A percentile compares a stretch with the other conserved stretches of the same genome.
These are phyloP conservation scores for Meles meles DNA, from an alignment of 2,113 vertebrate genomes.

Conservation along the genomic window DNA sequence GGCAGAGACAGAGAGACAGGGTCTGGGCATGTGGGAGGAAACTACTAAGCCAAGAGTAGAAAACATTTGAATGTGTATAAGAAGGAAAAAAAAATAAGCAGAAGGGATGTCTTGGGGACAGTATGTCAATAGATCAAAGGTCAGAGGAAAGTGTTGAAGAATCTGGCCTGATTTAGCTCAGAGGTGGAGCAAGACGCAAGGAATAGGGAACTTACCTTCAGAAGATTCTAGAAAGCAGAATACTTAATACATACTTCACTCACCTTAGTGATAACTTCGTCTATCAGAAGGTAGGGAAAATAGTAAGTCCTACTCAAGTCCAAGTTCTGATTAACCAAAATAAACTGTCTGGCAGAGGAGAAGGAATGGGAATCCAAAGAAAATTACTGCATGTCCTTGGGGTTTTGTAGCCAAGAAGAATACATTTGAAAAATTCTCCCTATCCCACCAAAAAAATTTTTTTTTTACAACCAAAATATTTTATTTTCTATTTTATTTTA, in stretches of 20 bases:
- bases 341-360: neutral
- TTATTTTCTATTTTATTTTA: neutral
- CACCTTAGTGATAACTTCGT: too few relatives aligned
- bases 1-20: neutral
- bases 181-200: neutral
- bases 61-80: neutral
- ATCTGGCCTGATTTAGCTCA: neutral
- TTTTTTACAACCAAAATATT: neutral
- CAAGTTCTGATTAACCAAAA: neutral
- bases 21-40: neutral
- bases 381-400: neutral
- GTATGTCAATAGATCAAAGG: neutral
- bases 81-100: neutral
- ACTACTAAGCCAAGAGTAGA: neutral
- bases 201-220: neutral
- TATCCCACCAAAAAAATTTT: too few relatives aligned
- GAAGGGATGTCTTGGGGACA: too few relatives aligned
- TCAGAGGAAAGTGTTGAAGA: neutral
- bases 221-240: neutral
- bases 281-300: neutral
- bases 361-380: too few relatives aligned
- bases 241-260: rapidly evolving
- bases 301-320: too few relatives aligned
- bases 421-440: neutral
- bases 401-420: neutral